These are phyloP conservation scores for Luidia sarsii DNA, from an alignment of 53 echinoderm and acorn worm genomes.

Conservation along the genomic window DNA sequence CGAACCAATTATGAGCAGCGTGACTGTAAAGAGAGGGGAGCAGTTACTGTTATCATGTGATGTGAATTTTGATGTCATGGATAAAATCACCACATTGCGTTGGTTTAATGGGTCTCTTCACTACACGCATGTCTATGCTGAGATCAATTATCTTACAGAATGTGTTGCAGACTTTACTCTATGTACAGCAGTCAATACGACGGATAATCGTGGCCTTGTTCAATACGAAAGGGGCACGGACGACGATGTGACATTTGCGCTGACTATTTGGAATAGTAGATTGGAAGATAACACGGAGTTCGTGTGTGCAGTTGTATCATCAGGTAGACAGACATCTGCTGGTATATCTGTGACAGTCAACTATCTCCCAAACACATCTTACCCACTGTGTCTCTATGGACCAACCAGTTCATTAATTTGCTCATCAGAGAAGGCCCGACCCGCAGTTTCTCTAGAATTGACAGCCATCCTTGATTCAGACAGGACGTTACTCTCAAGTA, in stretches of 20 bases:
- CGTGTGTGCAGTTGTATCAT: neutral
- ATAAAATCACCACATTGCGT: neutral
- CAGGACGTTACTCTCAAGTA: neutral
- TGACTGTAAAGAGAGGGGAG: neutral
- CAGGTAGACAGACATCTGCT: neutral
- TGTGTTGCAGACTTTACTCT: neutral
- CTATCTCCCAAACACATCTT: neutral
- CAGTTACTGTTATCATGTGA: neutral
- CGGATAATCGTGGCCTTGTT: constrained; percentile 13
- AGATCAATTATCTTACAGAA: neutral
- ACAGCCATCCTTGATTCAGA: neutral
- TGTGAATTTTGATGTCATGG: neutral
- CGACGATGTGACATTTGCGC: neutral
- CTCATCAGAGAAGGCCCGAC: neutral
- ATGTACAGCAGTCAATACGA: constrained; percentile 1
- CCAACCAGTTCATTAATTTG: neutral
- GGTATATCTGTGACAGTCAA: neutral
- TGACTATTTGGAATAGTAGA: neutral
- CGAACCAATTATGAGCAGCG: neutral
- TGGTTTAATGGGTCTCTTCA: neutral
- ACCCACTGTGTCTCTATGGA: neutral
- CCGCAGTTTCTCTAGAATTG: constrained; percentile 11
- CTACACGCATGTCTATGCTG: neutral
- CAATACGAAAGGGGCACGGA: constrained; percentile 17
- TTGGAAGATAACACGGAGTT: neutral